A percentile compares a stretch with the other conserved stretches of the same genome.
Evolutionary conservation across 2,888 invertebrate species (phyloP).

Genomic region (Erannis defoliaria): DNA sequence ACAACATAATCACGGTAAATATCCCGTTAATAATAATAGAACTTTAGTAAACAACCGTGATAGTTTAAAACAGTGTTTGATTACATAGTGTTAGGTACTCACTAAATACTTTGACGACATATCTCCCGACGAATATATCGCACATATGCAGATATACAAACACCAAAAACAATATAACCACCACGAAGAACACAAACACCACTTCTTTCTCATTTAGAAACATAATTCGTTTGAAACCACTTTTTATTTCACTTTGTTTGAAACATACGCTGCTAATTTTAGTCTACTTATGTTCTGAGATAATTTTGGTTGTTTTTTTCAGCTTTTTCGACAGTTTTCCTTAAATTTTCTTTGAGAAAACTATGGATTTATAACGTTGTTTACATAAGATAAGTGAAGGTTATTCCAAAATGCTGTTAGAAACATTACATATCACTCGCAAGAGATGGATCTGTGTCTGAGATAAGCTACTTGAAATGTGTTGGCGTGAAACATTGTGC

Average conservation of each 20-base stretch:
- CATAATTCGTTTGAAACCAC: slow-evolving; percentile 53
- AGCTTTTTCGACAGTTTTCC: neutral
- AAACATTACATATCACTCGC: neutral
- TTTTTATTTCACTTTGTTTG: neutral
- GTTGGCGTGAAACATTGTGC: slow-evolving; percentile 14
- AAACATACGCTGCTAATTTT: neutral
- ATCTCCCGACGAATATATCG: slow-evolving; percentile 67
- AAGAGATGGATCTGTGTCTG: slow-evolving; percentile 20
- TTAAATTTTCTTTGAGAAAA: neutral
- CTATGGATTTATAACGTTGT: slow-evolving; percentile 6
- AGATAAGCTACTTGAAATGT: slow-evolving; percentile 16
- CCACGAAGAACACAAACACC: slow-evolving; percentile 62
- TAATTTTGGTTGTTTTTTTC: too few relatives aligned
- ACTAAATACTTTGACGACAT: slow-evolving; percentile 70
- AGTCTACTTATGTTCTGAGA: neutral
- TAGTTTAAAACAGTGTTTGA: too few relatives aligned
- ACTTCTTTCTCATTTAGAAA: slow-evolving; percentile 65
- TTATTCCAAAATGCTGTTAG: neutral
- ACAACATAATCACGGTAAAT: too few relatives aligned
- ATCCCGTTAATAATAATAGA: too few relatives aligned
- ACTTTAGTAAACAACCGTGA: too few relatives aligned
- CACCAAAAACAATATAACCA: slow-evolving; percentile 61
- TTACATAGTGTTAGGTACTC: slow-evolving; percentile 55
- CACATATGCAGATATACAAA: slow-evolving; percentile 72
- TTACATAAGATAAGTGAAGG: slow-evolving; percentile 6